A percentile compares a stretch with the other conserved stretches of the same genome.
These are phyloP conservation scores for Hirundo rustica DNA, from an alignment of 2,797 vertebrate species.

Conservation along the genomic window DNA sequence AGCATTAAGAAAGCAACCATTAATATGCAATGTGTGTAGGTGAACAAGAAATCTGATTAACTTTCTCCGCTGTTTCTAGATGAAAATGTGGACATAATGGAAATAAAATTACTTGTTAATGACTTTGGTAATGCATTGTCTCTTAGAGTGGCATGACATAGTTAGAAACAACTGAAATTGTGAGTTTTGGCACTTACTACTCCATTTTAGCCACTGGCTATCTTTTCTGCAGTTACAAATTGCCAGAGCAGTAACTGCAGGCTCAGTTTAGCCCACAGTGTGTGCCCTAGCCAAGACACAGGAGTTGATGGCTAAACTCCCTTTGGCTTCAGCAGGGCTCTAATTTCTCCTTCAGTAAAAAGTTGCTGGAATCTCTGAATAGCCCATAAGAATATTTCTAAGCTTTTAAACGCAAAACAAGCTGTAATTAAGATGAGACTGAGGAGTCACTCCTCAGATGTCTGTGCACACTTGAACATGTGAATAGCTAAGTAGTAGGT, in stretches of 20 bases:
- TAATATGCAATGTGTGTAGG: conserved; percentile 11
- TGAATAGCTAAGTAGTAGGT: neutral
- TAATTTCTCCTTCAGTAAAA: neutral
- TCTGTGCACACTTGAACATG: neutral
- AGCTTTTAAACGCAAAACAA: neutral
- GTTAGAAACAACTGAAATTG: neutral
- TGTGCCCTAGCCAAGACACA: neutral
- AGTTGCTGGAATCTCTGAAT: neutral
- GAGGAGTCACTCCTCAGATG: neutral
- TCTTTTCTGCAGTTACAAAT: neutral
- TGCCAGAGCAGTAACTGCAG: neutral
- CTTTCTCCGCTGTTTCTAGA: conserved; percentile 21
- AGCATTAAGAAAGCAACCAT: conserved; percentile 10
- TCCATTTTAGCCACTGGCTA: neutral
- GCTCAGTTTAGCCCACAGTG: neutral
- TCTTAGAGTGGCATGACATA: neutral
- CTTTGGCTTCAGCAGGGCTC: neutral
- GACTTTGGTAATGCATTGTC: neutral
- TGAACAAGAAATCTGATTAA: conserved; percentile 33
- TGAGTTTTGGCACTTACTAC: neutral
- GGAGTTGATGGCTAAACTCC: neutral
- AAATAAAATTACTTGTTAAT: conserved; percentile 51
- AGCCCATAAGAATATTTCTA: neutral
- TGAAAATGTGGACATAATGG: conserved; percentile 40
- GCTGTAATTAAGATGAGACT: neutral